These are phyloP conservation scores for Ochotona princeps DNA, from an alignment of 2,113 vertebrate species.

Conservation along the genomic window DNA sequence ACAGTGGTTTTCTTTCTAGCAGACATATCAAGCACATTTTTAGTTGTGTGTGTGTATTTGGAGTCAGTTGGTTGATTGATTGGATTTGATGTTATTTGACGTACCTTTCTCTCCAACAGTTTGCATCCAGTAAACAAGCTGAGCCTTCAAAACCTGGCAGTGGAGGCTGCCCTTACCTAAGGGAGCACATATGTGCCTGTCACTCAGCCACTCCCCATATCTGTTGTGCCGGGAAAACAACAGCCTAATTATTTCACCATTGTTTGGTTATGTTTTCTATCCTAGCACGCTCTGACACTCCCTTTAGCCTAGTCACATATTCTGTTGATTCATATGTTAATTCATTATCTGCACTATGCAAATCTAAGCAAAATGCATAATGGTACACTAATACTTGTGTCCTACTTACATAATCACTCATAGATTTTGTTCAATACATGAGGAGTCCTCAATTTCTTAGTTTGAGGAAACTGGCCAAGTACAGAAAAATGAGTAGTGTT, in stretches of 20 bases:
- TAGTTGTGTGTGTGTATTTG: not conserved
- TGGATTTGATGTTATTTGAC: not conserved
- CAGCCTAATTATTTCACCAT: constrained; percentile 37
- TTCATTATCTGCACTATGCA: not conserved
- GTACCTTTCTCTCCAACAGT: constrained; percentile 21
- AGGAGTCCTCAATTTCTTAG: constrained; percentile 13
- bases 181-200: not conserved
- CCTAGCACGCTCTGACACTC: not conserved
- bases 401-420: not conserved
- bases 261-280: constrained; percentile 28
- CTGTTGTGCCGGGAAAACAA: constrained; percentile 27
- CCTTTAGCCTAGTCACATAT: not conserved
- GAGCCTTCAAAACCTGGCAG: constrained; percentile 51
- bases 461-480: not conserved
- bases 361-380: not conserved
- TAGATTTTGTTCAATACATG: not conserved
- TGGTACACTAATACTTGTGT: not conserved
- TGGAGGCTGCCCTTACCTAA: constrained; percentile 33
- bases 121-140: constrained; percentile 40
- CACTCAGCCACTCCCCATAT: not conserved
- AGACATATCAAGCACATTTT: not conserved
- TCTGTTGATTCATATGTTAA: not conserved
- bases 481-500: not conserved
- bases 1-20: not conserved
- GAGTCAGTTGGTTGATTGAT: not conserved